Conservation (phyloP, 2,888 invertebrate genomes). For the Cephus rjabovi region DNA sequence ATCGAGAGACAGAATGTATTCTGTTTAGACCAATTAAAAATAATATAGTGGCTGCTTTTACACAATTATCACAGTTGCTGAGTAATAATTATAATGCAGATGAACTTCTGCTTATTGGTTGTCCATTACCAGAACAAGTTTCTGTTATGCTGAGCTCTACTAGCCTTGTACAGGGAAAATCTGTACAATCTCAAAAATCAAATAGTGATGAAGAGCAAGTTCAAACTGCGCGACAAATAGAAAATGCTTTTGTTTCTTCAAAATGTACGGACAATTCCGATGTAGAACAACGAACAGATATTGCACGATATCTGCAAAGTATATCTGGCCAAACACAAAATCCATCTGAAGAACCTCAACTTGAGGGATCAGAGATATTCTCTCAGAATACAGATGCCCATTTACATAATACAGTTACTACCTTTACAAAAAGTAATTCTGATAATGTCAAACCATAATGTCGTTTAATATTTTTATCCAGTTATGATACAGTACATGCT, state of each 20-base stretch:
- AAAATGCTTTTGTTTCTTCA: not conserved
- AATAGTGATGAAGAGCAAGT: not conserved
- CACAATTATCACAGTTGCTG: constrained; percentile 84
- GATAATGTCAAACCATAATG: not conserved
- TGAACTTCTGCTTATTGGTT: constrained; percentile 85
- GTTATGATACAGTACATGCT: not conserved
- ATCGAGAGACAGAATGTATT: constrained; percentile 97
- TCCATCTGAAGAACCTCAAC: not conserved
- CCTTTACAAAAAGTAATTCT: not conserved
- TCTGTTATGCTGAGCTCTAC: constrained; percentile 88
- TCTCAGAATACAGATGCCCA: not conserved
- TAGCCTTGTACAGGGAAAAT: constrained; percentile 69
- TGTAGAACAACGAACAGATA: not conserved
- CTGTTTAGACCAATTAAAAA: constrained; percentile 95
- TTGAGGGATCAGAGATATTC: not conserved
- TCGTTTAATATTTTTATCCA: not conserved
- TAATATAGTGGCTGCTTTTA: constrained; percentile 89
- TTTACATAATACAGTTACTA: not conserved
- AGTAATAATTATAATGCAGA: constrained; percentile 84
- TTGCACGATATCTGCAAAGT: not conserved
- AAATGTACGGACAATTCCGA: not conserved
- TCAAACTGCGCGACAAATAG: not conserved
- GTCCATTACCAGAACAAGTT: constrained; percentile 94
- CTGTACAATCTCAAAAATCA: not conserved
- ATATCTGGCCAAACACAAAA: not conserved